These are phyloP conservation scores for Ochropleura plecta DNA, from an alignment of 2,888 invertebrate genomes.

Conservation along the genomic window DNA sequence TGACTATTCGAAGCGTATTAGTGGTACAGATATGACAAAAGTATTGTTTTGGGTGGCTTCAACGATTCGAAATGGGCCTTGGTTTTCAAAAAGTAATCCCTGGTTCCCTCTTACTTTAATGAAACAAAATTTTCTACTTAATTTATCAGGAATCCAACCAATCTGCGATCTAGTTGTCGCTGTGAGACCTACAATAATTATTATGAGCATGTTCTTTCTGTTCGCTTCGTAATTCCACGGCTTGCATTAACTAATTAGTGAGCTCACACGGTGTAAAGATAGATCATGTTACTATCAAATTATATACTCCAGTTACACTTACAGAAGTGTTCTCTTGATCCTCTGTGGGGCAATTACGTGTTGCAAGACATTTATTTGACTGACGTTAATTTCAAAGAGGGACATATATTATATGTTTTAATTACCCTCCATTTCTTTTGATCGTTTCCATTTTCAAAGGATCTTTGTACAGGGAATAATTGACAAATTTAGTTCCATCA, in stretches of 20 bases:
- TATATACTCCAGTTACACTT: conserved; percentile 51
- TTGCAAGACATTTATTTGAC: conserved; percentile 27
- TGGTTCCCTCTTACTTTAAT: background rate
- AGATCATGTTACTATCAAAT: conserved; percentile 62
- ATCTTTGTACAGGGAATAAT: background rate
- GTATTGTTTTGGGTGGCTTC: background rate
- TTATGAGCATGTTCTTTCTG: conserved; percentile 47
- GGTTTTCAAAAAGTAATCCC: background rate
- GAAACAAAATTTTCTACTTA: conserved; percentile 16
- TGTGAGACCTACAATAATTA: conserved; percentile 32
- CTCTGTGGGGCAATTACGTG: conserved; percentile 34
- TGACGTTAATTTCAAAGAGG: conserved; percentile 12
- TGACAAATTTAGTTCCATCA: conserved; percentile 10
- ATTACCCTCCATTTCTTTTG: conserved; percentile 12
- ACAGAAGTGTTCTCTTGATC: conserved; percentile 52
- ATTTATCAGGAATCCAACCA: conserved; percentile 22
- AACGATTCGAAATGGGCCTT: background rate
- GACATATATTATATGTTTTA: conserved; percentile 24
- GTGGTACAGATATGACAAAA: no score
- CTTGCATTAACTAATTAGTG: conserved; percentile 63
- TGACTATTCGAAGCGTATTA: no score
- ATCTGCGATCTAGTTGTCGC: conserved; percentile 30
- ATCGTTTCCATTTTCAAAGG: conserved; percentile 18
- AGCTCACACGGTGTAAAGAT: conserved; percentile 68
- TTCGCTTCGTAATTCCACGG: conserved; percentile 36